Conservation (phyloP, 2,797 vertebrate species). For the Neopelma chrysocephalum region DNA sequence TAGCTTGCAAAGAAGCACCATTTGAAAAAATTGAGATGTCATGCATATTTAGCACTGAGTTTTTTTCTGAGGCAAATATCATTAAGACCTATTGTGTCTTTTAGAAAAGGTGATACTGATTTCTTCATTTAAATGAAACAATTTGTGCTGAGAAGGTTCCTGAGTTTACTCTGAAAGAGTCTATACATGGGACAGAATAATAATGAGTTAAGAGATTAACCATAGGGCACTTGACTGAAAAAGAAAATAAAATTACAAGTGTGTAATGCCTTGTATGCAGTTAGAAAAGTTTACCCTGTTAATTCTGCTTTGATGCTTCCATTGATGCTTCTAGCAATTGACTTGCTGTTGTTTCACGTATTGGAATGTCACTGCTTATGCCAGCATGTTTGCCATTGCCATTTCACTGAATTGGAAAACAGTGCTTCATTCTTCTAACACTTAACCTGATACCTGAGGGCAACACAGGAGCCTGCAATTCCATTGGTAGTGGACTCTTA, state of each 20-base stretch:
- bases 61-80: background rate
- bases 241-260: background rate
- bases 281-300: background rate
- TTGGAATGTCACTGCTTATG: constrained; percentile 30
- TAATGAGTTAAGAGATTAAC: background rate
- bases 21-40: background rate
- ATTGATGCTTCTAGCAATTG: background rate
- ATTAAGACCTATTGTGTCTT: background rate
- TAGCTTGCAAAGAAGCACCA: background rate
- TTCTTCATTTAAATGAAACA: background rate
- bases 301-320: constrained; percentile 24
- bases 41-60: background rate
- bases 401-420: background rate
- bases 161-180: background rate
- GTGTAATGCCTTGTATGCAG: constrained; percentile 59
- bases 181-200: background rate
- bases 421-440: background rate
- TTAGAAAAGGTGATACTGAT: background rate
- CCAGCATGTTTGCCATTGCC: constrained; percentile 36
- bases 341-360: background rate
- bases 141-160: background rate
- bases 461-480: background rate
- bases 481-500: background rate
- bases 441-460: background rate
- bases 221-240: background rate